Base-by-base conservation (phyloP, 2,797 vertebrate genomes). In the Enteromius anoplus region DNA sequence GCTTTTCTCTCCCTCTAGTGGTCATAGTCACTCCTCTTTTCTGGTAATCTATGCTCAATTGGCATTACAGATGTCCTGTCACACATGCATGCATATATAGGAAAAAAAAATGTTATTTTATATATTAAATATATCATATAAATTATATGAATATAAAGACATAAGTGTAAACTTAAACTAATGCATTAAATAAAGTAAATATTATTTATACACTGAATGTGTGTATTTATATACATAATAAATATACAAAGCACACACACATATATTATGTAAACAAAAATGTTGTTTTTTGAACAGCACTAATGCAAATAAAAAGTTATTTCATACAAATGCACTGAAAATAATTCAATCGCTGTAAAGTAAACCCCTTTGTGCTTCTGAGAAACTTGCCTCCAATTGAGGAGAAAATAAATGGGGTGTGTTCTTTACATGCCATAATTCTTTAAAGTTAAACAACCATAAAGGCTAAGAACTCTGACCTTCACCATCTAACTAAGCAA, bases 401-500 rank as follows among this genome's bases (percentile, higher is more conserved):
- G 51, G 40, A 53, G 73, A 78, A 84, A 84, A 86, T 83, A 84
- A 86, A 84, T 86, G 81, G 72, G 71, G 15, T 78, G 81, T 80
- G 85, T 72, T 89, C 88, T 82, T 86, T 88, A 88, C 79, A 64
- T 90, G 91, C 92, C 90, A 94, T 95, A 93, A 95, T 96, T 96
- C 94, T 95, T 95, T 93, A 96, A 96, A 96, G 96, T 95, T 95
- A 94, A 93, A 94, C 94, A 97, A 93, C 95, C 95, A 96, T 96
- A 97, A 98, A 96, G 96, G 96, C 96, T 96, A 93, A 96, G 96
- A 95, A 96, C 96, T 95, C 93, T 97, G 97, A 98, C 98, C 97
- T 99, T 99, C 96, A 95, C 94, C 94, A 96, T 95, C 95, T 97
- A 97, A 97, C 97, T 96, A 96, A 97, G 96, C 97, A 96, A 92